phyloP scores from a whole-genome alignment of 2,797 vertebrate genomes.

The Crenuchus spilurus region DNA sequence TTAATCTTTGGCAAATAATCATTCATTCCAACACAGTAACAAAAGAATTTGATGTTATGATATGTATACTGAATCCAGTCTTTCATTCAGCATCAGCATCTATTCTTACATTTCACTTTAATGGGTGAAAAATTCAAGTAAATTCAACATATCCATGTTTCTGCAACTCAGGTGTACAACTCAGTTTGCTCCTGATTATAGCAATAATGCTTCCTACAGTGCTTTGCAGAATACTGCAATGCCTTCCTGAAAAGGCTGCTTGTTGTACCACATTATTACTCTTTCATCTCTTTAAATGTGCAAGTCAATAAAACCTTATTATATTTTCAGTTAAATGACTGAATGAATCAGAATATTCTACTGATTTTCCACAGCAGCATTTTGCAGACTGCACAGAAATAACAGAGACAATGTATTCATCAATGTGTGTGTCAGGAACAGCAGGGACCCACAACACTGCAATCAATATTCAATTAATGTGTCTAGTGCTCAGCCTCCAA shows the following conservation, averaged over 20 bases:
- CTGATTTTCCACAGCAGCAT: background rate
- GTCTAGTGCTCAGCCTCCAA: conserved; percentile 1
- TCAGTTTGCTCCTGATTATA: background rate
- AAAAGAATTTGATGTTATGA: too few species aligned
- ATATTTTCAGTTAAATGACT: conserved; percentile 1
- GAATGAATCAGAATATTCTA: background rate
- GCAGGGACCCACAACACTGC: conserved; percentile 10
- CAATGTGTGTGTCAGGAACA: conserved; percentile 15
- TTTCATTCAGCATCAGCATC: too few species aligned
- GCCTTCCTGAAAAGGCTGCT: background rate
- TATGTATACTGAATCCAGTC: too few species aligned
- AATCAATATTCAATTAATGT: conserved; percentile 29
- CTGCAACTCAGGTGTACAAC: background rate
- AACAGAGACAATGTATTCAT: conserved; percentile 18
- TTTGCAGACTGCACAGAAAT: background rate
- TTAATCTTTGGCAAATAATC: too few species aligned
- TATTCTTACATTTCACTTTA: too few species aligned
- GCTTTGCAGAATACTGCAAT: background rate
- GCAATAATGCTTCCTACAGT: background rate
- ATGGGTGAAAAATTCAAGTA: too few species aligned
- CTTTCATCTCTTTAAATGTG: background rate
- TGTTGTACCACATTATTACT: background rate
- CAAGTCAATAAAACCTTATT: background rate
- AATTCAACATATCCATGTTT: too few species aligned
- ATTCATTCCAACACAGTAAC: too few species aligned